Evolutionary conservation across 1,140 invertebrate genomes (phyloP).

Genomic region (Gonatopus flavifemur): DNA sequence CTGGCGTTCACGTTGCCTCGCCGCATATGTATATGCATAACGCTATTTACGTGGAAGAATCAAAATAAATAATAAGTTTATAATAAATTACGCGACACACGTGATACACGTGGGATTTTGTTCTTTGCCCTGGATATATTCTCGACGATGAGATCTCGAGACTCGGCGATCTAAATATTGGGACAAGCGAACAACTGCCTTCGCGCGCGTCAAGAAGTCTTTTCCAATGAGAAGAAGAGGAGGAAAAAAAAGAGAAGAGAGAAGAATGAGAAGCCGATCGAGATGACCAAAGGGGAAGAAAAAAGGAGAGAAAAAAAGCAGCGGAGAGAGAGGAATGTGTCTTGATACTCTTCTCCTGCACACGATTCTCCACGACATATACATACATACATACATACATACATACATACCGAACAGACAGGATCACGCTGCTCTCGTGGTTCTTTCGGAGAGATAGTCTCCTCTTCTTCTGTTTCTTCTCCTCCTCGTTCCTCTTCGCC

Average conservation of each 20-base stretch:
- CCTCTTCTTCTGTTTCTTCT: background rate
- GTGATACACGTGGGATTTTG: too few species aligned
- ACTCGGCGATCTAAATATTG: too few species aligned
- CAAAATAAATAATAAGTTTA: too few species aligned
- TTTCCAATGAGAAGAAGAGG: too few species aligned
- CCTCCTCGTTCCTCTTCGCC: constrained; percentile 11
- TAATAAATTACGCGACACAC: too few species aligned
- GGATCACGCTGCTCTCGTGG: background rate
- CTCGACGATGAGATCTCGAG: too few species aligned
- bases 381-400: constrained; percentile 3
- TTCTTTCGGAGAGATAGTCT: too few species aligned
- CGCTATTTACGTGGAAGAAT: background rate
- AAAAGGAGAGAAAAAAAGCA: background rate
- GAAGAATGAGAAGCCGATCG: constrained; percentile 5
- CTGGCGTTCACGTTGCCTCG: background rate
- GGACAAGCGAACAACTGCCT: too few species aligned
- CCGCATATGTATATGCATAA: background rate
- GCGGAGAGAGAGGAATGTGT: background rate
- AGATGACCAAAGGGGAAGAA: constrained; percentile 9
- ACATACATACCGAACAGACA: constrained; percentile 7
- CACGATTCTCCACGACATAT: too few species aligned
- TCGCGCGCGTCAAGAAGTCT: too few species aligned
- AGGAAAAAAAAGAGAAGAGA: background rate
- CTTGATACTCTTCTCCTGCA: too few species aligned
- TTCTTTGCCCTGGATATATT: too few species aligned